A percentile compares a stretch with the other conserved stretches of the same genome.
Evolutionary conservation across 2,797 vertebrate genomes (phyloP).

Genomic region (Falco biarmicus): DNA sequence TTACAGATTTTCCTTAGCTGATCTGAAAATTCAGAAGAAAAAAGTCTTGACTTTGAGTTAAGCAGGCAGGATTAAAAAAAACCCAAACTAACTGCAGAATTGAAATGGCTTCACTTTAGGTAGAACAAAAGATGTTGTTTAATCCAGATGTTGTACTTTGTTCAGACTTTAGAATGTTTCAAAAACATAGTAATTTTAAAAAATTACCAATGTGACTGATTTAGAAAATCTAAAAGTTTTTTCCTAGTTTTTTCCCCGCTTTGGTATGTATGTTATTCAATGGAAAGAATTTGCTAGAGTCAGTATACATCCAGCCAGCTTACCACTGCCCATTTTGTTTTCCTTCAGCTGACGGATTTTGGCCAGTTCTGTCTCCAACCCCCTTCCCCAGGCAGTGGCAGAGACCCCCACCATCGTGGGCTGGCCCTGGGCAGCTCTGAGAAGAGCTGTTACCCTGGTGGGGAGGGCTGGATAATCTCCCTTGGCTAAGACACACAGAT

Average conservation of each 20-base stretch:
- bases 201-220: neutral
- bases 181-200: neutral
- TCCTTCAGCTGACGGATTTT: neutral
- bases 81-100: neutral
- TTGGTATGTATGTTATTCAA: neutral
- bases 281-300: neutral
- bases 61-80: neutral
- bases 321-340: neutral
- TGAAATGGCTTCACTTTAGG: neutral
- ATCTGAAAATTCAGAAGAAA: neutral
- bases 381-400: neutral
- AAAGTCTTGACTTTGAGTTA: neutral
- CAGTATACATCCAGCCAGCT: neutral
- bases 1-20: neutral
- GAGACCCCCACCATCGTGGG: neutral
- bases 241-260: fast-evolving
- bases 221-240: neutral
- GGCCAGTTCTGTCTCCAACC: neutral
- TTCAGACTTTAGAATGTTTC: neutral
- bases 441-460: neutral
- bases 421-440: neutral
- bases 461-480: neutral
- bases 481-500: neutral
- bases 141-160: neutral
- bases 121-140: neutral